Evolutionary conservation across 2,888 invertebrate species (phyloP), one percentile per base, ranked within the genome.

Genomic region (Dromius quadrimaculatus): DNA sequence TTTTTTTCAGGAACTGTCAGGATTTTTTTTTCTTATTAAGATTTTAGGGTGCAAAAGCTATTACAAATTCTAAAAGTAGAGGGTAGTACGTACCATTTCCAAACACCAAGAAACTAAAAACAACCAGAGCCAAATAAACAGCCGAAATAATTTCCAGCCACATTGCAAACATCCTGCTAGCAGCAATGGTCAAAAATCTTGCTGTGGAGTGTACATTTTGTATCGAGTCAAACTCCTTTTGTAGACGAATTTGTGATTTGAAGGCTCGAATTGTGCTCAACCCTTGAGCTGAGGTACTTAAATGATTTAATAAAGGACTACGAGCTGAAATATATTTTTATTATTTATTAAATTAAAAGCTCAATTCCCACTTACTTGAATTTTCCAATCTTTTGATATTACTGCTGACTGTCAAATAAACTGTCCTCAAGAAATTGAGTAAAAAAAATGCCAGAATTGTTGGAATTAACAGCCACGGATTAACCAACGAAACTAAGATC

Each of bases 231-330:
- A 90, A 90, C 75, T 90, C 88, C 34, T 80, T 80, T 22, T 86
- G 85, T 64, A 93, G 85, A 6, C 87, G 84, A n/a, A 85, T 81
- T 79, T 90, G 87, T 0, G 89, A 90, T 65, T 86, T 83, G 75
- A 90, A 89, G 0, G 92, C 90, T 74, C 93, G 84, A 17, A 94
- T 91, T 0, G 93, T 92, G n/a, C 89, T 86, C 1, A 94, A 81
- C 1, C 94, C 94, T 78, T 92, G 88, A 36, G 94, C 84, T 0
- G 91, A 89, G 50, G 92, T 89, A 75, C 89, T 90, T 69, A 93
- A 84, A 76, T 93, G 90, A 1, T 89, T 87, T 78, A 91, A 92
- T 1, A 94, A 87, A 0, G 94, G 93, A 77, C 92, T 92, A 68
- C 92, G 88, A 65, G 90, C 92, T 92, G 80, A 77, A 79, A 28